These are phyloP conservation scores for Tineola bisselliella DNA, from an alignment of 2,888 invertebrate genomes.

Conservation along the genomic window DNA sequence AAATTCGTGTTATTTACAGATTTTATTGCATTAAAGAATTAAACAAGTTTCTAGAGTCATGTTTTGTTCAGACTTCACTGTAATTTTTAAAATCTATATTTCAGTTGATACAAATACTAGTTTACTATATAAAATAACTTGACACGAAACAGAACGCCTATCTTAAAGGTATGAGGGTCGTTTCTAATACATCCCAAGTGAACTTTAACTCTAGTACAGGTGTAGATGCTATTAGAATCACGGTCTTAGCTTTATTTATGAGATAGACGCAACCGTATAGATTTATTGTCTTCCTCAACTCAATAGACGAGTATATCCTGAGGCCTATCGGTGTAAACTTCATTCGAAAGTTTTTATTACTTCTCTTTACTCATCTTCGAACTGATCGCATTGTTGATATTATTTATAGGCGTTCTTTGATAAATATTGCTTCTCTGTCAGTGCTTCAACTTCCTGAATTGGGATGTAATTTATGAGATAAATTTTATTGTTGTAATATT, in stretches of 20 bases:
- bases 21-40: not conserved
- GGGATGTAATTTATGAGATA: not conserved
- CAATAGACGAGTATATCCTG: constrained; percentile 37
- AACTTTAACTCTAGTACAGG: constrained; percentile 40
- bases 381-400: constrained; percentile 31
- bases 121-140: no score
- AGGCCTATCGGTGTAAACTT: constrained; percentile 36
- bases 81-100: no score
- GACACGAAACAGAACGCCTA: not conserved
- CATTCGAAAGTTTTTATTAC: constrained; percentile 30
- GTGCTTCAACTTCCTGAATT: not conserved
- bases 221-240: constrained; percentile 26
- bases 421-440: constrained; percentile 13
- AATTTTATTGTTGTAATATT: not conserved
- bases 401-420: constrained; percentile 27
- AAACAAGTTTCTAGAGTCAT: no score
- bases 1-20: not conserved
- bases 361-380: constrained; percentile 24
- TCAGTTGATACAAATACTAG: no score
- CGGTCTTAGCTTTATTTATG: constrained; percentile 41
- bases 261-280: constrained; percentile 37
- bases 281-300: constrained; percentile 52
- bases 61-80: no score
- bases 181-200: constrained; percentile 21
- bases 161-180: not conserved